Conservation (phyloP, 2,797 vertebrate genomes). For the Anolis apletophallus region DNA sequence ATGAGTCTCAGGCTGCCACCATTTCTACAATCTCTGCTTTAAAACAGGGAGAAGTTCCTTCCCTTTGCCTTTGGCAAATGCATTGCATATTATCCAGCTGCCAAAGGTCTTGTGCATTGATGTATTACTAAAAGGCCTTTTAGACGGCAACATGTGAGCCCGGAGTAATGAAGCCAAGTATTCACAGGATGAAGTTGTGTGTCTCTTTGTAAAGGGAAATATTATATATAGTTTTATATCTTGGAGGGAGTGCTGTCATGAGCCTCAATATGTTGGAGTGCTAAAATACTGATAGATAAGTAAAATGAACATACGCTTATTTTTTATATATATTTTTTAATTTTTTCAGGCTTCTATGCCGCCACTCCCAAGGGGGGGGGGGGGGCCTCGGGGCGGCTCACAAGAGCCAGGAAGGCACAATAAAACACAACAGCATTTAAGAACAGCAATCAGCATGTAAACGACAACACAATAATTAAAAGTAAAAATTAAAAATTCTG, state of each 20-base stretch:
- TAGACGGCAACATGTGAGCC: not conserved
- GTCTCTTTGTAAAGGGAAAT: not conserved
- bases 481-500: too few relatives aligned
- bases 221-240: not conserved
- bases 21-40: not conserved
- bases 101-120: not conserved
- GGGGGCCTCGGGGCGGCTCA: too few relatives aligned
- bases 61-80: not conserved
- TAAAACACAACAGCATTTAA: too few relatives aligned
- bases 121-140: not conserved
- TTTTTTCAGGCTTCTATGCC: too few relatives aligned
- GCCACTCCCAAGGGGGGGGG: too few relatives aligned
- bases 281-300: not conserved
- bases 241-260: not conserved
- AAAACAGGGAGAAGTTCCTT: not conserved
- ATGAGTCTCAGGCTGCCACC: not conserved
- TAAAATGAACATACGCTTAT: too few relatives aligned
- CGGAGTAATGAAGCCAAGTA: not conserved
- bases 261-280: not conserved
- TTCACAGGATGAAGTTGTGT: not conserved
- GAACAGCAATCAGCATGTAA: too few relatives aligned
- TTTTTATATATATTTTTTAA: too few relatives aligned
- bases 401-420: too few relatives aligned
- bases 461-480: too few relatives aligned
- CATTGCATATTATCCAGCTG: not conserved